Evolutionary conservation across 1,140 invertebrate species (phyloP).

Genomic region (Bombus superbus): DNA sequence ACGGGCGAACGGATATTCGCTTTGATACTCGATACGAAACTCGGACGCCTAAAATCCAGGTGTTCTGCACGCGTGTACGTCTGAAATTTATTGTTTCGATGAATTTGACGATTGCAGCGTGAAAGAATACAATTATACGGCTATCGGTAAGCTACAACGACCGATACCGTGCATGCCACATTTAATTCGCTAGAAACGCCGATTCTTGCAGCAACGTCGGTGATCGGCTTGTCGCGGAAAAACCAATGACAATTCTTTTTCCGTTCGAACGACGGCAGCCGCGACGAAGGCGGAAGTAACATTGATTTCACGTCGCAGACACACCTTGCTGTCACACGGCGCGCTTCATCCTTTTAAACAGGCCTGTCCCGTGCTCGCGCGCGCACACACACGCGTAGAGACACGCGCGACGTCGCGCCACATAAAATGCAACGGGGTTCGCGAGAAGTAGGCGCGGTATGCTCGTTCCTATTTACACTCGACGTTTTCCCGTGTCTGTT

Average conservation of each 20-base stretch:
- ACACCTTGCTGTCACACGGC: conserved; percentile 52
- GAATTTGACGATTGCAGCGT: not conserved
- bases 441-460: conserved; percentile 35
- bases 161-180: not conserved
- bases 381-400: not conserved
- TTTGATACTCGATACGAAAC: too few relatives aligned
- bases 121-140: not conserved
- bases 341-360: conserved; percentile 50
- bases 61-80: not conserved
- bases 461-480: conserved; percentile 7
- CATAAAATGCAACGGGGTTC: conserved; percentile 27
- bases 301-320: conserved; percentile 61
- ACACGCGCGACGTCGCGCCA: conserved; percentile 18
- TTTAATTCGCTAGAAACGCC: not conserved
- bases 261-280: not conserved
- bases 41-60: too few relatives aligned
- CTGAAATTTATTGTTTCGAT: not conserved
- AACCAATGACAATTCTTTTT: conserved; percentile 23
- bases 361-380: conserved; percentile 1
- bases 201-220: not conserved
- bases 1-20: too few relatives aligned
- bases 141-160: too few relatives aligned
- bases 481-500: not conserved
- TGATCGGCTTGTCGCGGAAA: conserved; percentile 15
- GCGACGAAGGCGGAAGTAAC: conserved; percentile 37